phyloP scores from a whole-genome alignment of 2,888 invertebrate genomes.

The Nebria brevicollis region DNA sequence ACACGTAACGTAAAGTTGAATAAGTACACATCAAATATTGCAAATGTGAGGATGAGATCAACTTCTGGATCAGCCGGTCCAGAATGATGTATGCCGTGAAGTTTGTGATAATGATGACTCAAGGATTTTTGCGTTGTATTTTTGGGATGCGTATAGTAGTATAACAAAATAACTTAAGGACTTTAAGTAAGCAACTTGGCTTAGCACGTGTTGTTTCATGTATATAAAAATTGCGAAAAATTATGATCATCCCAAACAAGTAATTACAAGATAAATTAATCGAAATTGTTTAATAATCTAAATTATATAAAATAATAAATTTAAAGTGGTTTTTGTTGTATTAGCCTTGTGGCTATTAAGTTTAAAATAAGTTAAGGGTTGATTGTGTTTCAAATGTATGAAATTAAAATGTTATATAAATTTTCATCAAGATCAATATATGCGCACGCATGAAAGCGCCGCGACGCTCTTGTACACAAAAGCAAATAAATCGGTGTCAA shows the following conservation, averaged over 20 bases:
- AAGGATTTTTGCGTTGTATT: no score
- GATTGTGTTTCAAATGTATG: not conserved
- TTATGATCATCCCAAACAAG: no score
- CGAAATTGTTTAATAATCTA: no score
- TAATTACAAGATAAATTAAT: no score
- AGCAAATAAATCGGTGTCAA: conserved; percentile 16
- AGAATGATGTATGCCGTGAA: not conserved
- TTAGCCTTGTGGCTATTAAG: no score
- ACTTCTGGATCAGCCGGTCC: not conserved
- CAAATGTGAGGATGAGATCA: not conserved
- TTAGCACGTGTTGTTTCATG: not conserved
- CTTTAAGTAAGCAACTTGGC: not conserved
- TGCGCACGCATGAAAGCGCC: conserved; percentile 39
- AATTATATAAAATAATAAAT: no score
- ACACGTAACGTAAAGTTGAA: not conserved
- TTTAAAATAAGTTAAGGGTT: not conserved
- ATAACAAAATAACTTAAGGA: not conserved
- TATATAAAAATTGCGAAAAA: not conserved
- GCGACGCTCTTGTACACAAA: conserved; percentile 35
- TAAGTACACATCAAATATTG: not conserved
- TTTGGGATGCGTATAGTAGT: not conserved
- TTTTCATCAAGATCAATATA: conserved; percentile 41
- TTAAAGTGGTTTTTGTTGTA: no score
- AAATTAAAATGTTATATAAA: conserved; percentile 25
- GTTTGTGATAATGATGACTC: no score